Base-by-base conservation (phyloP, 1,140 invertebrate species). In the Latrodectus geometricus region DNA sequence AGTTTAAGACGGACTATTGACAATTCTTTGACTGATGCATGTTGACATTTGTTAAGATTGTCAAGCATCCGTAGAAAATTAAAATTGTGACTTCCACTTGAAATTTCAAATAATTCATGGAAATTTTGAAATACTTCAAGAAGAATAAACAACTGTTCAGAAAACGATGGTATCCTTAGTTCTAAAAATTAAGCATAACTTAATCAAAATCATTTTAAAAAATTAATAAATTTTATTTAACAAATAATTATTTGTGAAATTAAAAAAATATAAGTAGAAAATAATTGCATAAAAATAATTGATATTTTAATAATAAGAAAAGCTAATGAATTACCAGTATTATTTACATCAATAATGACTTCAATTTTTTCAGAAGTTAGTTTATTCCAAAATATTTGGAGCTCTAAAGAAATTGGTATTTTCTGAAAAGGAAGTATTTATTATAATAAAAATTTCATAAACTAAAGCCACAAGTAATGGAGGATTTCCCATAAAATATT, bases 21-120 rank as follows among this genome's bases (percentile, higher is more conserved):
- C 4, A 74, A 48, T 48, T 83, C 70, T 48, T 52, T 49, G 0
- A 2, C 8, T 17, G 80, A 20, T 11, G 74, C 8, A 49, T 21
- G 20, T 11, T 12, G 17, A 65, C 54, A 73, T 50, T 20, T 48
- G 12, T 83, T 48, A n/a, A 83, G 48, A 66, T 15, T 12, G 54
- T 48, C n/a, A 20, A 83, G 66, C 69, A 83, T 54, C 8, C 48
- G n/a, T 61, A 15, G 52, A 11, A 83, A 74, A 83, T 83, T 69
- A 48, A 74, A 61, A 21, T 65, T 54, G 23, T 21, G 23, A 48
- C 48, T 49, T 15, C 49, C 11, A 7, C n/a, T 11, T 5, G 35
- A 49, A 73, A 15, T 48, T 17, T 21, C 11, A 3, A 9, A 73
- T 23, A 76, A 12, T 54, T 76, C n/a, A 9, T 84, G 48, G 52